A percentile compares a stretch with the other conserved stretches of the same genome.
Conservation (phyloP, 2,888 invertebrate species). For the Nematopogon swammerdamellus region DNA sequence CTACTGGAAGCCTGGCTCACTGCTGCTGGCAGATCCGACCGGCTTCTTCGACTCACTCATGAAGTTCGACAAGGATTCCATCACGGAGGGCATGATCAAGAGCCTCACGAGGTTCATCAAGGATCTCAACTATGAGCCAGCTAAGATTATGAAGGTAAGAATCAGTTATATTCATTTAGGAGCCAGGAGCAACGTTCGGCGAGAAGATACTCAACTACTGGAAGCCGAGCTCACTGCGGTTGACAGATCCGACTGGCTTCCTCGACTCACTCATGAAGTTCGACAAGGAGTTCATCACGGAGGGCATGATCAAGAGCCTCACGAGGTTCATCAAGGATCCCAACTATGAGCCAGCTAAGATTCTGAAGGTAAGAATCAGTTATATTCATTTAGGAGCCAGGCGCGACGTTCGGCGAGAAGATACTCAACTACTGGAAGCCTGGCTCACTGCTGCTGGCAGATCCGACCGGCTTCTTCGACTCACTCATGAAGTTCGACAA, state of each 20-base stretch:
- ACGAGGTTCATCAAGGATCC: slow-evolving; percentile 85
- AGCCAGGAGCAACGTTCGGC: slow-evolving; percentile 63
- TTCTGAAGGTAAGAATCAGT: slow-evolving; percentile 31
- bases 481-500: slow-evolving; percentile 86
- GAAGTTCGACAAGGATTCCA: slow-evolving; percentile 82
- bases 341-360: too few species aligned
- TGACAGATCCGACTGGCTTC: slow-evolving; percentile 81
- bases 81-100: slow-evolving; percentile 76
- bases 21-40: slow-evolving; percentile 76
- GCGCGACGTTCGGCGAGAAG: slow-evolving; percentile 71
- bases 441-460: slow-evolving; percentile 75
- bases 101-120: slow-evolving; percentile 74
- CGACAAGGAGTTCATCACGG: slow-evolving; percentile 81
- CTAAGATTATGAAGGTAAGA: slow-evolving; percentile 63
- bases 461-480: slow-evolving; percentile 78
- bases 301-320: too few species aligned
- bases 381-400: slow-evolving; percentile 43
- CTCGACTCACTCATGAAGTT: slow-evolving; percentile 79
- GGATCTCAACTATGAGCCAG: slow-evolving; percentile 77
- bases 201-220: slow-evolving; percentile 87
- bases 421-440: slow-evolving; percentile 89
- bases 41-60: slow-evolving; percentile 79
- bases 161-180: slow-evolving; percentile 40
- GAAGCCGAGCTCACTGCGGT: slow-evolving; percentile 79
- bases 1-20: slow-evolving; percentile 87